Evolutionary conservation across 2,797 vertebrate species (phyloP).

Genomic region (Lemur catta): DNA sequence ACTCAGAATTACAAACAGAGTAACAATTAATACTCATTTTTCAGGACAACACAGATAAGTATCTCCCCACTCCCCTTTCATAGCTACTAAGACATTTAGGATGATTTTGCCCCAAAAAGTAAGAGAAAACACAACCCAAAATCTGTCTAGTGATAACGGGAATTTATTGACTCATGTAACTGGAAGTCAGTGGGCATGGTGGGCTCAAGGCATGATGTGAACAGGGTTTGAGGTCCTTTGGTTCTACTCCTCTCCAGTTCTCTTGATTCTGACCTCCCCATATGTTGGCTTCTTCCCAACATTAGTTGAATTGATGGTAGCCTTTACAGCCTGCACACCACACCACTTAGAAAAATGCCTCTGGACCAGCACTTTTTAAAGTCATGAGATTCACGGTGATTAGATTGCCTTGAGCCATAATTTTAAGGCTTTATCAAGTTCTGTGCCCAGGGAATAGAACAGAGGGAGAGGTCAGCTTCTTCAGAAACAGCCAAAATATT

Average conservation of each 20-base stretch:
- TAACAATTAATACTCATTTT: neutral
- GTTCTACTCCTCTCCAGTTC: neutral
- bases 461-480: neutral
- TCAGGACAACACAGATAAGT: neutral
- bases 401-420: neutral
- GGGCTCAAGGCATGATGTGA: neutral
- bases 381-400: neutral
- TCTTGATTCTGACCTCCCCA: neutral
- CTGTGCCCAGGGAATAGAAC: neutral
- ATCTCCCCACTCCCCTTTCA: neutral
- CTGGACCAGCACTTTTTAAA: neutral
- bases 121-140: neutral
- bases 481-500: neutral
- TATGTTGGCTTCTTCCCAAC: neutral
- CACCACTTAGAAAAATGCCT: neutral
- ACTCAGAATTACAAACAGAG: neutral
- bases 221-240: neutral
- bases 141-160: neutral
- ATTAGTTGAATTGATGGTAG: neutral
- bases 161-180: neutral
- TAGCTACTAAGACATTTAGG: neutral
- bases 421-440: constrained; percentile 22
- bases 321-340: neutral
- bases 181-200: neutral
- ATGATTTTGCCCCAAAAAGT: neutral